These are phyloP conservation scores for Ceyx margarethae DNA, from an alignment of 2,113 vertebrate species.

Conservation along the genomic window DNA sequence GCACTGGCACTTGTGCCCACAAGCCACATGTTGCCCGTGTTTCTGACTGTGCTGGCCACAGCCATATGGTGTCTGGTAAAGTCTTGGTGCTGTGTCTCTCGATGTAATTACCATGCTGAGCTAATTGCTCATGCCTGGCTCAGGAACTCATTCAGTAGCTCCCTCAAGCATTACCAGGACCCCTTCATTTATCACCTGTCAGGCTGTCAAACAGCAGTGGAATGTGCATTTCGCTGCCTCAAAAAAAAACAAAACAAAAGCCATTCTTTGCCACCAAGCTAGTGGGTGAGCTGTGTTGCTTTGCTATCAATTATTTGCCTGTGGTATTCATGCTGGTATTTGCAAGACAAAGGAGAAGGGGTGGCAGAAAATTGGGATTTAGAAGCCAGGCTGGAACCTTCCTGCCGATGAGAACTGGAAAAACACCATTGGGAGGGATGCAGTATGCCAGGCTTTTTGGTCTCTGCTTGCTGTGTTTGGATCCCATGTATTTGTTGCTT, in stretches of 20 bases:
- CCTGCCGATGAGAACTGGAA: neutral
- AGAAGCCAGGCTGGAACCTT: neutral
- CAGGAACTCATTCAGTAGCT: neutral
- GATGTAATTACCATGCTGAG: neutral
- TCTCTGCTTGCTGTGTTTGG: neutral
- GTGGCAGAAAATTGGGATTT: neutral
- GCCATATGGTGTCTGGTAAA: neutral
- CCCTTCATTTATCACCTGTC: neutral
- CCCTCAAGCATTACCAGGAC: neutral
- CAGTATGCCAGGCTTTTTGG: neutral
- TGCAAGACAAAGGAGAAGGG: constrained; percentile 6
- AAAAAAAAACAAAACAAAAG: neutral
- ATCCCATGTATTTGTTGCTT: neutral
- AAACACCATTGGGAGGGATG: neutral
- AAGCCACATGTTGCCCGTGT: neutral
- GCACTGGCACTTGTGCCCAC: neutral
- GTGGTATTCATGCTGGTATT: neutral
- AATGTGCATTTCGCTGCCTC: neutral
- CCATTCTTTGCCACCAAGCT: neutral
- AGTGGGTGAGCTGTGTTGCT: neutral
- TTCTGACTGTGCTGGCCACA: neutral
- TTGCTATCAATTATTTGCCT: neutral
- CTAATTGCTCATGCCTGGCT: neutral
- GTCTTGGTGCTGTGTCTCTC: neutral
- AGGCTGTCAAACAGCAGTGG: neutral